phyloP scores from a whole-genome alignment of 2,113 vertebrate species.

The Acanthochromis polyacanthus region DNA sequence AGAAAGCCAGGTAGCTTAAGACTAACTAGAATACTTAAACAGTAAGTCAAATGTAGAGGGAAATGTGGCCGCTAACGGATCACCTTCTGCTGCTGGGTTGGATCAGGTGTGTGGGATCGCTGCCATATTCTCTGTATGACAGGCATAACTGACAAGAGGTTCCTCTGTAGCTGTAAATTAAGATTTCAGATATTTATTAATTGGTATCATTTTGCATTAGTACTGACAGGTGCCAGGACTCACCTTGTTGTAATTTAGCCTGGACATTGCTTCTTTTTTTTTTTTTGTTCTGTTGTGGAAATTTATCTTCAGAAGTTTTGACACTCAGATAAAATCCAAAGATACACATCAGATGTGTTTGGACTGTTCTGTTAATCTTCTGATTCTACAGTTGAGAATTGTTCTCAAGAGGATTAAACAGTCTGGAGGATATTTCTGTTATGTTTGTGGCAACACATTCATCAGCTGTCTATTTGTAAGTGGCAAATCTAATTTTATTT shows the following conservation, averaged over 20 bases:
- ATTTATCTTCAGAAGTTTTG: too few relatives aligned
- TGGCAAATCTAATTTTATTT: slow-evolving; percentile 4
- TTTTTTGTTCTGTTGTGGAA: too few relatives aligned
- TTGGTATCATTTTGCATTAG: neutral
- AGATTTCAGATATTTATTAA: neutral
- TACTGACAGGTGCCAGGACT: too few relatives aligned
- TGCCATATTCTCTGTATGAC: neutral
- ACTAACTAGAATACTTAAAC: neutral
- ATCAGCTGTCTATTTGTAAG: neutral
- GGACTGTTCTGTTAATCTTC: neutral
- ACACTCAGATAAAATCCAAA: too few relatives aligned
- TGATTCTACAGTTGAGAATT: neutral
- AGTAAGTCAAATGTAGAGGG: neutral
- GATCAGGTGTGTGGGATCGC: neutral
- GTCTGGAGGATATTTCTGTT: neutral
- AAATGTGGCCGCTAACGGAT: slow-evolving; percentile 4
- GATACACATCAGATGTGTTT: too few relatives aligned
- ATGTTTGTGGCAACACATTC: slow-evolving; percentile 14
- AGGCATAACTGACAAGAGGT: too few relatives aligned
- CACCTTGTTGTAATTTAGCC: too few relatives aligned
- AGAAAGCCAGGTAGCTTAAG: too few relatives aligned
- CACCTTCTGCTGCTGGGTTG: neutral
- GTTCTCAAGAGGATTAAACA: too few relatives aligned
- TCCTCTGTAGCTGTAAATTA: too few relatives aligned
- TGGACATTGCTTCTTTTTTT: too few relatives aligned